Percentiles rank a stretch among this genome's conserved stretches.
phyloP scores from a whole-genome alignment of 2,797 vertebrate genomes.

The Sylvilagus floridanus region DNA sequence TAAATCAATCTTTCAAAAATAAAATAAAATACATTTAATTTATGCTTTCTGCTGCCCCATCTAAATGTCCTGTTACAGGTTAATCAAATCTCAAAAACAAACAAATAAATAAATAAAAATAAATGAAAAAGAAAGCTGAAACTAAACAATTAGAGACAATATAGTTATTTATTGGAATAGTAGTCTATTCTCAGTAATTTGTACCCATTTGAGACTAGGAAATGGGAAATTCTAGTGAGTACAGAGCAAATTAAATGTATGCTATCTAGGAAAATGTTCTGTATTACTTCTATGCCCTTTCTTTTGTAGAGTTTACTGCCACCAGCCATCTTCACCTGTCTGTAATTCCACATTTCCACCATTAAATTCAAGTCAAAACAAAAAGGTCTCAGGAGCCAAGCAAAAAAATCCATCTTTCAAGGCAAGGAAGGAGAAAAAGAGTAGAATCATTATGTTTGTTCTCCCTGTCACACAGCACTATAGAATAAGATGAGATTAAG shows the following conservation, averaged over 20 bases:
- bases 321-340: neutral
- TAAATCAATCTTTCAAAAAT: no score
- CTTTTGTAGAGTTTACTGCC: neutral
- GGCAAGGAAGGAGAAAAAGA: neutral
- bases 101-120: neutral
- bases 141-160: neutral
- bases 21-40: neutral
- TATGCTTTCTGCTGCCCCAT: neutral
- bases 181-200: neutral
- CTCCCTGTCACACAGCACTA: conserved; percentile 15
- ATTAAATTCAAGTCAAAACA: neutral
- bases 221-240: neutral
- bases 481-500: conserved; percentile 45
- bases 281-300: neutral
- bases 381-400: neutral
- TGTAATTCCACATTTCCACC: neutral
- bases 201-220: neutral
- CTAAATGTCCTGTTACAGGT: neutral
- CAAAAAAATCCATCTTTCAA: conserved; percentile 1
- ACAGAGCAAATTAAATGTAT: neutral
- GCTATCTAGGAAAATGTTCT: neutral
- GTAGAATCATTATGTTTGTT: neutral
- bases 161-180: neutral
- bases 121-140: conserved; percentile 44
- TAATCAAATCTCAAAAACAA: neutral